Evolutionary conservation across 2,797 vertebrate species (phyloP).

Genomic region (Lutjanus campechanus): DNA sequence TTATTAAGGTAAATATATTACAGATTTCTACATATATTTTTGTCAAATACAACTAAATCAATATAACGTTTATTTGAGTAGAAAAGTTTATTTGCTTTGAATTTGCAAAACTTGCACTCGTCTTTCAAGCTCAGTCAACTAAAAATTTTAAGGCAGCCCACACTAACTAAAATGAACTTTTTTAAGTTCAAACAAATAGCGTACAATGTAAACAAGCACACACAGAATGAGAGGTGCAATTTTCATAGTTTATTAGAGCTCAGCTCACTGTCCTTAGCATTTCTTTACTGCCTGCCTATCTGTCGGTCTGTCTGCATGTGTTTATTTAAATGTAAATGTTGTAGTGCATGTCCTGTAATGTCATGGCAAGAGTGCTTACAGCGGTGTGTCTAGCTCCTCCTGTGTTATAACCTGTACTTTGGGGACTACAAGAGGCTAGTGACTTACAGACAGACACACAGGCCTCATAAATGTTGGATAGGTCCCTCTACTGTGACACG

Average conservation of each 20-base stretch:
- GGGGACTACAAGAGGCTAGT: constrained; percentile 63
- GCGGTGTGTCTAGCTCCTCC: constrained; percentile 71
- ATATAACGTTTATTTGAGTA: too few relatives aligned
- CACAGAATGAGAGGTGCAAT: constrained; percentile 45
- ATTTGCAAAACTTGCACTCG: too few relatives aligned
- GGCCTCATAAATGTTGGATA: constrained; percentile 84
- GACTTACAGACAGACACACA: constrained; percentile 65
- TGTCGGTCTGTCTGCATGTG: constrained; percentile 16
- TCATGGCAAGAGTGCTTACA: constrained; percentile 74
- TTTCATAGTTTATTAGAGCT: constrained; percentile 75
- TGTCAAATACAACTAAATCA: too few relatives aligned
- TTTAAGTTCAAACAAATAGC: too few relatives aligned
- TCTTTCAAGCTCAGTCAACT: too few relatives aligned
- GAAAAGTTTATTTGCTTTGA: too few relatives aligned
- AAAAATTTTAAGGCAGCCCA: too few relatives aligned
- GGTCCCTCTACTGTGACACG: constrained; percentile 71
- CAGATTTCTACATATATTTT: too few relatives aligned
- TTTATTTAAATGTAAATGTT: constrained; percentile 36
- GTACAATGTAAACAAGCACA: too few relatives aligned
- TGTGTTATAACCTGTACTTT: constrained; percentile 72
- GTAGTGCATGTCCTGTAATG: constrained; percentile 51
- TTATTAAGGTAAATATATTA: too few relatives aligned
- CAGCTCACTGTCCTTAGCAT: constrained; percentile 46
- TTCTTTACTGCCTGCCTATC: neutral
- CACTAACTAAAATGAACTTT: too few relatives aligned